Base-by-base conservation (phyloP, 2,113 vertebrate genomes). In the Lagopus leucura region DNA sequence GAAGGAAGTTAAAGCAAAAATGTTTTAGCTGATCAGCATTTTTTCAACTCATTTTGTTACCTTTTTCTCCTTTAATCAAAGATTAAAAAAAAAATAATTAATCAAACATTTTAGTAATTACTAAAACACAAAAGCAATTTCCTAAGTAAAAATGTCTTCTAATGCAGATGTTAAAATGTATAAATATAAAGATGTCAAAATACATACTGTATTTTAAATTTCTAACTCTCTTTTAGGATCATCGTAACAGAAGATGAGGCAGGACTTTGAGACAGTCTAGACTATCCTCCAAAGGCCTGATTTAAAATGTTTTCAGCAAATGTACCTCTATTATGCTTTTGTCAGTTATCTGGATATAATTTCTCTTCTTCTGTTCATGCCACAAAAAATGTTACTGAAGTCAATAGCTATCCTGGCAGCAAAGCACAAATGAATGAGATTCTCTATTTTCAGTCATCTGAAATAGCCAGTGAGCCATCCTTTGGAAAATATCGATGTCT, bases 391-490 rank as follows among this genome's bases (percentile, higher is more conserved):
- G 75, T 90, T 2, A 90, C 27, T 57, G 38, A 88, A 91, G 75
- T 83, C 79, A 83, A 78, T 28, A 94, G 43, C 57, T 88, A 67
- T 42, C 70, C 65, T 69, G 73, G 65, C 36, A 86, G n/a, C 13
- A 75, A 80, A 93, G 61, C 3, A 89, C 75, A 92, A 91, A 70
- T 63, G 63, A 94, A 75, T 78, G 45, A 82, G 43, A n/a, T 13
- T 87, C 42, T 55, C 47, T 89, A 54, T 84, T 92, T 91, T 88
- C 77, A 90, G 82, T 76, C n/a, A 40, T 88, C 36, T 76, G 63
- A 91, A 95, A 95, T 28, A 82, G 48, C 55, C 70, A 82, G 81
- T 43, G 71, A 82, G 72, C 32, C 77, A 38, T 86, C 81, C 40
- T 82, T 92, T 6, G 47, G 73, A 82, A 95, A 97, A 93, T 17